Conservation (phyloP, 2,113 vertebrate species). For the Erythrocebus patas region DNA sequence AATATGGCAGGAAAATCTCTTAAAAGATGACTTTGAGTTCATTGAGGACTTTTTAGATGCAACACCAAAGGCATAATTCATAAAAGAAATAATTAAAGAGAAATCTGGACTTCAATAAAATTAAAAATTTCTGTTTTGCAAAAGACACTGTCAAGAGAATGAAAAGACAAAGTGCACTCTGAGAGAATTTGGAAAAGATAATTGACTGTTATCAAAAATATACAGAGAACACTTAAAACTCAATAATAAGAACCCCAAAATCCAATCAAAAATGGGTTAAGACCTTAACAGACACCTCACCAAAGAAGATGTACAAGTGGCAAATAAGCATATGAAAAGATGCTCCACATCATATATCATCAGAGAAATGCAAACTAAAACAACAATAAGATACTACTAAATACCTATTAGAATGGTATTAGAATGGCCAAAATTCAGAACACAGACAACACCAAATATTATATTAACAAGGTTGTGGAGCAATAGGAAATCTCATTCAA, state of each 20-base stretch:
- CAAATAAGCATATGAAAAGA: not conserved
- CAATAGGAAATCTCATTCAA: not conserved
- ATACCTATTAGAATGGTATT: not conserved
- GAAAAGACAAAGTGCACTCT: not conserved
- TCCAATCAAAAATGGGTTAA: not conserved
- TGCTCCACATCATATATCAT: not conserved
- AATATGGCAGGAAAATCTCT: not conserved
- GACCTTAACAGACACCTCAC: not conserved
- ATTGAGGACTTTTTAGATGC: not conserved
- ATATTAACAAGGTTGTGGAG: not conserved
- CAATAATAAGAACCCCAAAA: not conserved
- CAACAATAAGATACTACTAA: not conserved
- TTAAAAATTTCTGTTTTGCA: not conserved
- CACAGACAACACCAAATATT: not conserved
- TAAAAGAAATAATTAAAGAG: not conserved
- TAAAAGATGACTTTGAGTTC: not conserved
- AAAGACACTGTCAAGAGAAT: not conserved
- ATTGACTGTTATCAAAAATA: not conserved
- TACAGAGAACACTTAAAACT: not conserved
- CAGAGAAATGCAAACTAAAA: not conserved
- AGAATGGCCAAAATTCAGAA: not conserved
- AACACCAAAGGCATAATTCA: not conserved
- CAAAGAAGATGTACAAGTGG: not conserved
- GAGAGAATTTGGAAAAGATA: not conserved
- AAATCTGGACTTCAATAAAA: not conserved